Percentiles rank a stretch among this genome's conserved stretches.
Conservation (phyloP, 2,888 invertebrate species). For the Torymus tubicola region DNA sequence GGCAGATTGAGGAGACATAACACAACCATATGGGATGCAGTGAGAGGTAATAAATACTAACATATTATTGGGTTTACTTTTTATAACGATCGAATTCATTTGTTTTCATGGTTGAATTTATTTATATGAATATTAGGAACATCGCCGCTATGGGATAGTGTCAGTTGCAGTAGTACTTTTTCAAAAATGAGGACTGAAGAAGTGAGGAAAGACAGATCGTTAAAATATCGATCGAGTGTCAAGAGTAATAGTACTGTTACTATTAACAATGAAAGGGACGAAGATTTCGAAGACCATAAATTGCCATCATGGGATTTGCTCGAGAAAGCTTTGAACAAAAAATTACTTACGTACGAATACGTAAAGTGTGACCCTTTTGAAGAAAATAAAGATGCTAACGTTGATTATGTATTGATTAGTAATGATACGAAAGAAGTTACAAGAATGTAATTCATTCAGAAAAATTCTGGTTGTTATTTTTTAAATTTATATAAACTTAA, state of each 20-base stretch:
- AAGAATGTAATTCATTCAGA: too few species aligned
- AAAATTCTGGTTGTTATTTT: too few species aligned
- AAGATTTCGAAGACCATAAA: constrained; percentile 59
- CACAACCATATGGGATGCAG: constrained; percentile 64
- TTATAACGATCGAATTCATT: background rate
- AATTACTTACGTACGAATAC: constrained; percentile 65
- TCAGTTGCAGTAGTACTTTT: constrained; percentile 63
- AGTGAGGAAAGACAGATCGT: constrained; percentile 53
- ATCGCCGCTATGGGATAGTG: constrained; percentile 66
- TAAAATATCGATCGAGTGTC: constrained; percentile 62
- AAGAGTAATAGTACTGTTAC: background rate
- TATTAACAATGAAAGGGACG: constrained; percentile 57
- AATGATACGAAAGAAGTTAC: constrained; percentile 58
- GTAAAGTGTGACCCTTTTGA: constrained; percentile 59
- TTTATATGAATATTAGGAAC: constrained; percentile 58
- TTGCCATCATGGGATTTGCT: constrained; percentile 69
- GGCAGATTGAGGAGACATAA: constrained; percentile 62
- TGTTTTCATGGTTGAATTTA: constrained; percentile 4
- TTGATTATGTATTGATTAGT: constrained; percentile 60
- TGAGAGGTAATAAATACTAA: constrained; percentile 62
- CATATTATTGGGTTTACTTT: background rate
- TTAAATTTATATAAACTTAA: too few species aligned
- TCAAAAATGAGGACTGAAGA: constrained; percentile 66
- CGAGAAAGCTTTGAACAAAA: constrained; percentile 67
- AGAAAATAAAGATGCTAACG: constrained; percentile 58